Base-by-base conservation (phyloP, 2,113 vertebrate genomes). In the Oreochromis aureus region DNA sequence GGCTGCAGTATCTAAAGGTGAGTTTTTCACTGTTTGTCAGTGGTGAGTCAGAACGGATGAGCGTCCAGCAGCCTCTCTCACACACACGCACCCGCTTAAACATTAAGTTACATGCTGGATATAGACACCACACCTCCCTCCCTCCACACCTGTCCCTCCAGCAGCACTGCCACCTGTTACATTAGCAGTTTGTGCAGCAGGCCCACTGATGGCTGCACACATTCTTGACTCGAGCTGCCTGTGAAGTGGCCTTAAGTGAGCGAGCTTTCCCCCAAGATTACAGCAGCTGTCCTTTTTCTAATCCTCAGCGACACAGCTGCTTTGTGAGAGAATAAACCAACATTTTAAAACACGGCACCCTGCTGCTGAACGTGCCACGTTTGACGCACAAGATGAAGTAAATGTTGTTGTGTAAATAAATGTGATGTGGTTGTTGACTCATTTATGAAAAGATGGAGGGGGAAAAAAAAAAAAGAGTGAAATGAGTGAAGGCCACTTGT, bases 1-100 rank as follows among this genome's bases (percentile, higher is more conserved):
- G 98, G 46, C 96, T 99, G 92, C 98, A 98, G 94, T 99, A 97
- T 95, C 96, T 99, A 32, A 99, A 98, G 98, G 98, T 99, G 91
- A 92, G 90, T 55, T 41, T 18, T 73, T 13, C 32, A 18, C 30
- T 8, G 46, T 81, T 86, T 66, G 85, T 76, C 39, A 81, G 22
- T 44, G 9, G 69, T 55, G 56, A 76, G 41, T 90, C 73, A 32
- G 59, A 55, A 84, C 6, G 12, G 27, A 61, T 86, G 59, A 83
- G 71, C 27, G 39, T 80, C 39, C 81, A 69, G 48, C 66, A 56
- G 24, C 16, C 54, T 24, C 30, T 10, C 41, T 34, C 78, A 8
- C 84, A 86, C 80, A 3, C 81, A 53, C 34, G 27, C 81, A 13
- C n/a, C 27, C 10, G 36, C 66, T 58, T 84, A 81, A 82, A 82